Conservation (phyloP, 2,888 invertebrate genomes). For the Theristus sp. region DNA sequence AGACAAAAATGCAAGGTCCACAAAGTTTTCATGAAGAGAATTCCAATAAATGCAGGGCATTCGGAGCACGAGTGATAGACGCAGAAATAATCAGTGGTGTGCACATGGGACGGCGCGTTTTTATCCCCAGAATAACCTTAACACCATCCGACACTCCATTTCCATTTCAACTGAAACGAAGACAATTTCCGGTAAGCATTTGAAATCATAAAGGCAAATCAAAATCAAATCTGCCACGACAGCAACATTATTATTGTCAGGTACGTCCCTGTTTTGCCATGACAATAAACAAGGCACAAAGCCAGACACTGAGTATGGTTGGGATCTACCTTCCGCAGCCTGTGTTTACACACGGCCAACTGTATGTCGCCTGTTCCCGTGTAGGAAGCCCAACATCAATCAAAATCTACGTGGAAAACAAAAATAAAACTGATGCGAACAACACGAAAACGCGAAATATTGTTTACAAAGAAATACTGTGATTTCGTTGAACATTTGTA, state of each 20-base stretch:
- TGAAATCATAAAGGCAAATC: no score
- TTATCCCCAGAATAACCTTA: not conserved
- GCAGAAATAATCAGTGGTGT: not conserved
- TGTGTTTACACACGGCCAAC: slow-evolving; percentile 18
- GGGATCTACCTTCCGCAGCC: slow-evolving; percentile 10
- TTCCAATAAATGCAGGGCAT: not conserved
- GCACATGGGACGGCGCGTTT: not conserved
- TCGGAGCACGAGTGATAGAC: not conserved
- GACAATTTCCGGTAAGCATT: not conserved
- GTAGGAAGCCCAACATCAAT: not conserved
- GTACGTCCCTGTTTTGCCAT: slow-evolving; percentile 18
- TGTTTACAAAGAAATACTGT: not conserved
- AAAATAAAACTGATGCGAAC: not conserved
- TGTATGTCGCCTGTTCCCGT: slow-evolving; percentile 14
- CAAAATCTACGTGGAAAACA: not conserved
- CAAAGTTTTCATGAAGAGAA: no score
- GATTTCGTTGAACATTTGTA: no score
- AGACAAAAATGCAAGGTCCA: no score
- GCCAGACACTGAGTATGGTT: slow-evolving; percentile 14
- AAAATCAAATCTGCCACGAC: not conserved
- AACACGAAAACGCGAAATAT: not conserved
- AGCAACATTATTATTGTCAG: not conserved
- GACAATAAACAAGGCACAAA: slow-evolving; percentile 23
- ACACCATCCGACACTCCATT: not conserved
- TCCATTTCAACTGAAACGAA: not conserved